phyloP scores from a whole-genome alignment of 2,113 vertebrate species.

The Oncorhynchus mykiss region DNA sequence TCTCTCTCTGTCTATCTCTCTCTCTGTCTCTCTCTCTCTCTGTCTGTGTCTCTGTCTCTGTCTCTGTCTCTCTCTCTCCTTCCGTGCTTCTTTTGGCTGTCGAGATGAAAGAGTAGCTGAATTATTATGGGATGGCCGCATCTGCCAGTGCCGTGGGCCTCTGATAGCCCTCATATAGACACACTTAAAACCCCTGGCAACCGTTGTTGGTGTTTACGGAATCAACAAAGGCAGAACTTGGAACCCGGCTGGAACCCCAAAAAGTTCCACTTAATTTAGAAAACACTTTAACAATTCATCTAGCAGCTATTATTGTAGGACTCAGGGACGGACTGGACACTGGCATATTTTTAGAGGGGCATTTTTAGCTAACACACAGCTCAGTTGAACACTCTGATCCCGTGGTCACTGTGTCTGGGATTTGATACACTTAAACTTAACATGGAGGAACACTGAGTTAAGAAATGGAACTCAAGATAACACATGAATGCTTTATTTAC shows the following conservation, averaged over 20 bases:
- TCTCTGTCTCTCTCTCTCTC: too few species aligned
- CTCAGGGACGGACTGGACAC: conserved; percentile 30
- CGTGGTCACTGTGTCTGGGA: conserved; percentile 11
- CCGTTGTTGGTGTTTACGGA: conserved; percentile 64
- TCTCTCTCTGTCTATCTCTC: too few species aligned
- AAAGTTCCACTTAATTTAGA: conserved; percentile 53
- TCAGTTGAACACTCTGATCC: conserved; percentile 49
- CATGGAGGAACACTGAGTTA: neutral
- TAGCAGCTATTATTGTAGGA: conserved; percentile 34
- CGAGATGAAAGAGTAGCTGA: conserved; percentile 55
- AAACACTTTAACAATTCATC: conserved; percentile 54
- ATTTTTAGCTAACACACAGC: conserved; percentile 38
- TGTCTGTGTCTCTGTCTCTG: too few species aligned
- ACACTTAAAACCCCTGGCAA: conserved; percentile 68
- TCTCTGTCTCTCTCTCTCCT: conserved; percentile 28
- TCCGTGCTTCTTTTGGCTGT: conserved; percentile 66
- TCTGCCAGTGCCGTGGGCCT: conserved; percentile 33
- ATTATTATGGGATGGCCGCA: conserved; percentile 37
- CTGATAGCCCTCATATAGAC: conserved; percentile 58
- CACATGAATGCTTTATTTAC: too few species aligned
- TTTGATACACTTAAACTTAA: conserved; percentile 34
- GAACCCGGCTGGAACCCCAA: conserved; percentile 36
- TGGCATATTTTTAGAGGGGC: conserved; percentile 56
- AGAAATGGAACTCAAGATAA: neutral
- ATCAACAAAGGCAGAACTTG: conserved; percentile 58